These are phyloP conservation scores for Diplosoma virens DNA, from an alignment of 23 tunicate genomes.

Conservation along the genomic window DNA sequence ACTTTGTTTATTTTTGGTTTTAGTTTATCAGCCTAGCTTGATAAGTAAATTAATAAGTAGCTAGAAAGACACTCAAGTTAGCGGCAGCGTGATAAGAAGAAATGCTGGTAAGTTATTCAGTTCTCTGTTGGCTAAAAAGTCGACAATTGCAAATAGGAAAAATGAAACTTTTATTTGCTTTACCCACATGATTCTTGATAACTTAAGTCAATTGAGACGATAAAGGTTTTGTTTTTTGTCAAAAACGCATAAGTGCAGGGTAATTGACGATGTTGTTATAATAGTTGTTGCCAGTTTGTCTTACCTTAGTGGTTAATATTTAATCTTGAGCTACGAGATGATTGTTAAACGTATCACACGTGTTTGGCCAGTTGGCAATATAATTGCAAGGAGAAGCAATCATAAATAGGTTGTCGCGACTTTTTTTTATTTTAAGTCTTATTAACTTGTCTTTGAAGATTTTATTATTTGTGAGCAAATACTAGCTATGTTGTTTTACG, in stretches of 20 bases:
- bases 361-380: no score
- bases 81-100: not conserved
- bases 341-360: no score
- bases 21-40: not conserved
- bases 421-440: no score
- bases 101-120: no score
- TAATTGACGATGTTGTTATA: slow-evolving; percentile 16
- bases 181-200: slow-evolving; percentile 39
- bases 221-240: slow-evolving; percentile 29
- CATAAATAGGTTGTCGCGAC: no score
- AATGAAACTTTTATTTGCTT: slow-evolving; percentile 11
- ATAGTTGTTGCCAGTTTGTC: not conserved
- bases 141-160: not conserved
- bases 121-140: no score
- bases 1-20: no score
- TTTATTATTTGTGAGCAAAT: no score
- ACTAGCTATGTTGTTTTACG: no score
- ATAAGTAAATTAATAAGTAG: slow-evolving; percentile 36
- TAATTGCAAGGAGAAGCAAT: no score
- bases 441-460: no score
- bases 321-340: no score
- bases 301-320: slow-evolving; percentile 5
- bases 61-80: slow-evolving; percentile 2
- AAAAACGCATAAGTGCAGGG: not conserved
- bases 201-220: slow-evolving; percentile 39